These are phyloP conservation scores for Schrankia costaestrigalis DNA, from an alignment of 2,888 invertebrate species.

Conservation along the genomic window DNA sequence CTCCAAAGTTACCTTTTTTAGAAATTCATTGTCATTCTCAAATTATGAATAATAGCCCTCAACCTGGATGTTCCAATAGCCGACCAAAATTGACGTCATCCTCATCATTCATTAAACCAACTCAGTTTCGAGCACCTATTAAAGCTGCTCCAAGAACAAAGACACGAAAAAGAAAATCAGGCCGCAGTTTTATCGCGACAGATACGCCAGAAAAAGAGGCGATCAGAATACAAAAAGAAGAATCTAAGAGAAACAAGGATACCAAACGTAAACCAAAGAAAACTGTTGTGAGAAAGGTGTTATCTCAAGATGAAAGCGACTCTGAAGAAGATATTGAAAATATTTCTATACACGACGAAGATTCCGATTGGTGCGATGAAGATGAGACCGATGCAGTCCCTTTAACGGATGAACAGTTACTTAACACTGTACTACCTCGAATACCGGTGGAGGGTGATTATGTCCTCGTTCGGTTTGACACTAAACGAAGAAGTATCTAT, in stretches of 20 bases:
- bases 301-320: not conserved
- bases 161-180: not conserved
- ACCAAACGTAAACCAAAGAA: not conserved
- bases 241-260: not conserved
- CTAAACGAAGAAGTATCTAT: conserved; percentile 2
- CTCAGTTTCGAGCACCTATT: too few relatives aligned
- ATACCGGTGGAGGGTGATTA: not conserved
- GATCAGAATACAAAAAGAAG: too few relatives aligned
- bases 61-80: too few relatives aligned
- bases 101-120: too few relatives aligned
- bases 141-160: conserved; percentile 2
- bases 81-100: too few relatives aligned
- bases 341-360: conserved; percentile 2
- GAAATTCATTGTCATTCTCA: not conserved
- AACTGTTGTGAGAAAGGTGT: not conserved
- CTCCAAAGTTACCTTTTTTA: not conserved
- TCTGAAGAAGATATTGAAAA: conserved; percentile 1
- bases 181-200: too few relatives aligned
- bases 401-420: conserved; percentile 1
- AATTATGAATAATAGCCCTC: conserved; percentile 7
- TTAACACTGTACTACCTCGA: not conserved
- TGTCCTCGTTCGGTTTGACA: conserved; percentile 1
- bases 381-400: conserved; percentile 1
- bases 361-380: conserved; percentile 1
- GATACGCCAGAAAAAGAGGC: too few relatives aligned